Conservation (phyloP, 1,140 invertebrate species). For the Coptotermes formosanus region DNA sequence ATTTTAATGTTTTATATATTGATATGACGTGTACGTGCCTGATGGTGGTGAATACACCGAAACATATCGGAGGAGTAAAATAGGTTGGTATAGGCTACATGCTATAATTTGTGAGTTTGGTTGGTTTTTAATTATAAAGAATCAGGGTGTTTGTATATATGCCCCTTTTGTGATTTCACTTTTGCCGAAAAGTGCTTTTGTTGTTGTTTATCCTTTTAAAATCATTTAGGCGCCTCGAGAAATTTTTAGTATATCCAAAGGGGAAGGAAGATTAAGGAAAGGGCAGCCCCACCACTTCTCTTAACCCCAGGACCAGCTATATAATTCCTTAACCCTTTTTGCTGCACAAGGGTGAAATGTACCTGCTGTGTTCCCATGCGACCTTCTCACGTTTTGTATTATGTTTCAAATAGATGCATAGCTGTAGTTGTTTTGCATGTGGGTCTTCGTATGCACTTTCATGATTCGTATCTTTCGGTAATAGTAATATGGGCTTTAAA, state of each 20-base stretch:
- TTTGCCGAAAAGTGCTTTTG: not conserved
- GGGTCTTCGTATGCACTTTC: not conserved
- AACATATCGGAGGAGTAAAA: no score
- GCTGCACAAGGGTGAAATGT: not conserved
- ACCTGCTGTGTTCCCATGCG: slow-evolving; percentile 3
- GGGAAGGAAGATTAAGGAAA: not conserved
- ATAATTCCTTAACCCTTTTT: not conserved
- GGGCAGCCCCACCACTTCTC: not conserved
- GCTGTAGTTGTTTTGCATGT: not conserved
- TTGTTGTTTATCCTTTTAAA: not conserved
- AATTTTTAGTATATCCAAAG: not conserved
- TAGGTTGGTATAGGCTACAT: no score
- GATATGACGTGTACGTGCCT: no score
- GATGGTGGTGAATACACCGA: no score
- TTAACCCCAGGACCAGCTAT: no score
- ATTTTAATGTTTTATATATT: no score
- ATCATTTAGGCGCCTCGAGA: not conserved
- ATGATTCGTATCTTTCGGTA: not conserved
- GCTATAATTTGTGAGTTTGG: no score
- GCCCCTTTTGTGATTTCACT: slow-evolving; percentile 12
- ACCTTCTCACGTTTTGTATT: not conserved
- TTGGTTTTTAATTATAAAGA: no score
- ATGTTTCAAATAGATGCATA: not conserved
- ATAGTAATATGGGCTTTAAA: no score
- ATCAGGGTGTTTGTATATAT: no score